Conservation (phyloP, 2,797 vertebrate genomes). For the Onychomys torridus region DNA sequence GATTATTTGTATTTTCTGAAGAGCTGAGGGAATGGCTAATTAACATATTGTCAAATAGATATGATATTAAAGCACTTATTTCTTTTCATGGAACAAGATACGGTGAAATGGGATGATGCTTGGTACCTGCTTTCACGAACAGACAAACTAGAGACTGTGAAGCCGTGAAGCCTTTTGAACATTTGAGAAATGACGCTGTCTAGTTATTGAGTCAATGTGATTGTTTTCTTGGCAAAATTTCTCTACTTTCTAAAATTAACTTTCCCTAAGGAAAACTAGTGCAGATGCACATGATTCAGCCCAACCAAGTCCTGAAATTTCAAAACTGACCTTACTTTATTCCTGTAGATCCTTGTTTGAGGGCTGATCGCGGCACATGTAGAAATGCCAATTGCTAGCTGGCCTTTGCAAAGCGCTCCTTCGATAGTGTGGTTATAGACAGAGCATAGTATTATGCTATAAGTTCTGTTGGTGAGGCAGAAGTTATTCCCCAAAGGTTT, state of each 20-base stretch:
- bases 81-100: slow-evolving; percentile 14
- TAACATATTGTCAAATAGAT: neutral
- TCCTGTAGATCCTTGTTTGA: slow-evolving; percentile 56
- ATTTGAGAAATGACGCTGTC: slow-evolving; percentile 66
- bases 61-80: neutral
- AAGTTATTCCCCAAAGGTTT: slow-evolving; percentile 75
- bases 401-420: slow-evolving; percentile 70
- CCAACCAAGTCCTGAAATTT: slow-evolving; percentile 71
- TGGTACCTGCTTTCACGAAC: slow-evolving; percentile 43
- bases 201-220: slow-evolving; percentile 70
- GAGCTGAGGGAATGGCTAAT: slow-evolving; percentile 41
- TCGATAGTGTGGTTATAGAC: slow-evolving; percentile 73
- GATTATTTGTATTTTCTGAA: slow-evolving; percentile 37
- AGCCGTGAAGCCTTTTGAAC: slow-evolving; percentile 60
- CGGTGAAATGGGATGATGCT: slow-evolving; percentile 26
- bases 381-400: slow-evolving; percentile 74
- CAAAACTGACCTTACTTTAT: slow-evolving; percentile 82
- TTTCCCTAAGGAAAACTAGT: slow-evolving; percentile 72
- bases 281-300: slow-evolving; percentile 69
- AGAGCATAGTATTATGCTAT: slow-evolving; percentile 63
- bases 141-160: slow-evolving; percentile 25
- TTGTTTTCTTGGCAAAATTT: slow-evolving; percentile 77
- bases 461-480: neutral
- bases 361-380: slow-evolving; percentile 59
- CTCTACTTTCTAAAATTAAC: slow-evolving; percentile 81